Base-by-base conservation (phyloP, 2,113 vertebrate species). In the Fulmarus glacialis region DNA sequence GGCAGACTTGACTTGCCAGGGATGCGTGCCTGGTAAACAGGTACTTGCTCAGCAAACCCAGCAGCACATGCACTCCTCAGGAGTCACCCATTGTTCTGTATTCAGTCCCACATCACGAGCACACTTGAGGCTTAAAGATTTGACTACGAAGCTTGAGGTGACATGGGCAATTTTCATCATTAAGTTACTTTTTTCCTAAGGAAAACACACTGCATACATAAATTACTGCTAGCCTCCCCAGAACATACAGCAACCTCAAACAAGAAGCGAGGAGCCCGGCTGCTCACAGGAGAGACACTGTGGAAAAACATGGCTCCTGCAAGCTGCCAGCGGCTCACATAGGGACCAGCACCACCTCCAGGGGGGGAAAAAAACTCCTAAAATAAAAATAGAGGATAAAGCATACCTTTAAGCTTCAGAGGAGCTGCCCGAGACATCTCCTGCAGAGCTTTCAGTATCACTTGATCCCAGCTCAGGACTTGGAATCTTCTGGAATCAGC, bases 391-490 rank as follows among this genome's bases (percentile, higher is more conserved):
- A 22, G 2, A 66, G 2, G 12, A 20, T 1, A 55, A 73, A 43
- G 13, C 40, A 1, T 7, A 84, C 45, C n/a, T 42, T 8, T 8
- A 7, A 1, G 4, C 1, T 30, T 6, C 34, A 11, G 3, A 7
- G 1, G 7, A n/a, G 4, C 59, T 8, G 3, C 15, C 6, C 1
- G 0, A 8, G 9, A 7, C 2, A 1, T 0, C 14, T 3, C 27
- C 32, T 3, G 4, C 4, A 1, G 5, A 45, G 8, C 4, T 18
- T 5, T 0, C 15, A 3, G 2, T 1, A 0, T 2, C 1, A 0
- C 10, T 10, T 3, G 0, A 17, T 4, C 0, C 11, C 47, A 27
- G 8, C 32, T 6, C 21, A n/a, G 8, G 0, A 2, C n/a, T 1
- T 0, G 0, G 55, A 83, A 19, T 1, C 2, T 59, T 66, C 78